phyloP scores from a whole-genome alignment of 2,113 vertebrate species.

The Arizona elegans region DNA sequence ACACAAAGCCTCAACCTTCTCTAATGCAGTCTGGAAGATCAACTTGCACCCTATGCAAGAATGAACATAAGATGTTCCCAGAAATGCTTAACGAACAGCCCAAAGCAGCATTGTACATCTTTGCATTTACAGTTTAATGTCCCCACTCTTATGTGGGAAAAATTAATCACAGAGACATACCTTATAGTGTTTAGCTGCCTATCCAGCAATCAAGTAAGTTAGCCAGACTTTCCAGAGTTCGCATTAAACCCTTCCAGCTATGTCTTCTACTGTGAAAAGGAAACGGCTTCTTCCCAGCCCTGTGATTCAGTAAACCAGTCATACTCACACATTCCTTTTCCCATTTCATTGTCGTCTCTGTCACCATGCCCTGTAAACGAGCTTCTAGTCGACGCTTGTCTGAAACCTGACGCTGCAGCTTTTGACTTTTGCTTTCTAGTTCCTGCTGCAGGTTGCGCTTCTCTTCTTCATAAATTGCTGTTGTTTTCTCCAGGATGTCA shows the following conservation, averaged over 20 bases:
- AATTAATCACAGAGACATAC: not conserved
- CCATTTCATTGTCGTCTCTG: conserved; percentile 88
- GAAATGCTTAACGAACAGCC: not conserved
- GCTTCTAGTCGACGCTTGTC: conserved; percentile 87
- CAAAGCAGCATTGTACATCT: not conserved
- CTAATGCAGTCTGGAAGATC: not conserved
- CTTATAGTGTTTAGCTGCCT: not conserved
- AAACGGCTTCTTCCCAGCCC: not conserved
- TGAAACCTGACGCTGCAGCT: conserved; percentile 80
- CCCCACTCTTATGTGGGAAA: not conserved
- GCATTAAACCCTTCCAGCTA: not conserved
- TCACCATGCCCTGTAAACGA: conserved; percentile 84
- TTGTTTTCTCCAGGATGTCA: conserved; percentile 90
- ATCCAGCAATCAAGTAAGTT: not conserved
- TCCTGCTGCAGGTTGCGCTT: conserved; percentile 86
- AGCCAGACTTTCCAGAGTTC: not conserved
- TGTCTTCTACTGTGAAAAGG: not conserved
- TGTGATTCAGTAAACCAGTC: fast-evolving
- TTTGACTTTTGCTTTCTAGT: conserved; percentile 82
- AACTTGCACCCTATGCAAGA: not conserved
- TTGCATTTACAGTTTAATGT: not conserved
- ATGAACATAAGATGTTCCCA: not conserved
- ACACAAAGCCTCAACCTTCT: not conserved
- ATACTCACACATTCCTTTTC: conserved; percentile 95
- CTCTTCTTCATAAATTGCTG: conserved; percentile 90